Evolutionary conservation across 2,797 vertebrate species (phyloP).

Genomic region (Syngnathus acus): DNA sequence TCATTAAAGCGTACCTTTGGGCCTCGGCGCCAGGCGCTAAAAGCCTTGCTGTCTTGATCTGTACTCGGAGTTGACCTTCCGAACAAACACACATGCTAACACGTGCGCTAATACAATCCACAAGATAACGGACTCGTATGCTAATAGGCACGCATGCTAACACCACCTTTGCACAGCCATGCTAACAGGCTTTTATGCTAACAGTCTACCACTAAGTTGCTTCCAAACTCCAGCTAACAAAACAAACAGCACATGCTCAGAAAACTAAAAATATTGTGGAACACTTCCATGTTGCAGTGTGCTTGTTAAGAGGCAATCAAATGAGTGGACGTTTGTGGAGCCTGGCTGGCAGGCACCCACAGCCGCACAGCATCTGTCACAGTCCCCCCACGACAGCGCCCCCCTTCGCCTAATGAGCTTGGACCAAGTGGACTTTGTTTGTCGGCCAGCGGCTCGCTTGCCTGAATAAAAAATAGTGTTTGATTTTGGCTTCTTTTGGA

Average conservation of each 20-base stretch:
- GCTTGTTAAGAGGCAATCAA: neutral
- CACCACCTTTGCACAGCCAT: neutral
- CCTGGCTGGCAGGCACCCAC: neutral
- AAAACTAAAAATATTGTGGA: no score
- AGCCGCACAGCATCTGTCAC: neutral
- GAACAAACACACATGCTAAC: conserved; percentile 7
- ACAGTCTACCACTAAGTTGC: conserved; percentile 4
- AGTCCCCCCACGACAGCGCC: neutral
- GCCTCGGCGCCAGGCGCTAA: conserved; percentile 15
- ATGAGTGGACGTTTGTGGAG: neutral
- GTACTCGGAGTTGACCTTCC: conserved; percentile 32
- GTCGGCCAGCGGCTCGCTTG: neutral
- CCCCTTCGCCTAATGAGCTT: neutral
- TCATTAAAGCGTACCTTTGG: conserved; percentile 51
- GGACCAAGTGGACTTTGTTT: conserved; percentile 4
- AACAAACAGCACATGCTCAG: neutral
- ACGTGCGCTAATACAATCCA: neutral
- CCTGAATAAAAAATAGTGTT: neutral
- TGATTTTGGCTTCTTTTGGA: neutral
- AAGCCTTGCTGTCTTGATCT: neutral
- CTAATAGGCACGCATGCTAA: neutral
- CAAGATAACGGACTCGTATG: neutral
- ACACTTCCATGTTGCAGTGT: neutral
- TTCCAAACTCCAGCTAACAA: conserved; percentile 1
- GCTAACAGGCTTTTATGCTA: neutral